Evolutionary conservation across 2,797 vertebrate genomes (phyloP).

Genomic region (Fratercula arctica): DNA sequence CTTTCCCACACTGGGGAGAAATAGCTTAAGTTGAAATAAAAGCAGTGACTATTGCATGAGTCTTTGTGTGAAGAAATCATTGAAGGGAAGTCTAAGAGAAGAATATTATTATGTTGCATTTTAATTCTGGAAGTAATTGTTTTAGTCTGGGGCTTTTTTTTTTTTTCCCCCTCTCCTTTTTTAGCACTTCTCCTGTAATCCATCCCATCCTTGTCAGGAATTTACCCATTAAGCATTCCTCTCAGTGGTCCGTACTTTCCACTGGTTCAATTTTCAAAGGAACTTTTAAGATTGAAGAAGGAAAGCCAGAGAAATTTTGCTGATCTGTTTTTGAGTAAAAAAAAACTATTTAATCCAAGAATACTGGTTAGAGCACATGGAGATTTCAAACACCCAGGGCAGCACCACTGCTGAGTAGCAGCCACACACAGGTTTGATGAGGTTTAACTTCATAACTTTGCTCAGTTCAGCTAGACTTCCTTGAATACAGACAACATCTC

Average conservation of each 20-base stretch:
- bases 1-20: not conserved
- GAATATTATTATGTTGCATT: not conserved
- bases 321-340: not conserved
- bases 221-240: not conserved
- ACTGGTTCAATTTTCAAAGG: not conserved
- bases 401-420: not conserved
- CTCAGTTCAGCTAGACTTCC: not conserved
- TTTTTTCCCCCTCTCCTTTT: not conserved
- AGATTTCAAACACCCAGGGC: not conserved
- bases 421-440: not conserved
- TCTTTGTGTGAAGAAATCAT: not conserved
- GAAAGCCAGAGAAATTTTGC: not conserved
- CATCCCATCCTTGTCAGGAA: not conserved
- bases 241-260: not conserved
- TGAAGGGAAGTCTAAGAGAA: not conserved
- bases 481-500: not conserved
- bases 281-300: not conserved
- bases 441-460: not conserved
- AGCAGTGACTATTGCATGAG: not conserved
- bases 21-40: not conserved
- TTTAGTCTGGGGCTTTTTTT: not conserved
- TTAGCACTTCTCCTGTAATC: not conserved
- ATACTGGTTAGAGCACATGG: not conserved
- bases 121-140: constrained; percentile 13
- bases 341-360: not conserved